A percentile compares a stretch with the other conserved stretches of the same genome.
Conservation (phyloP, 2,888 invertebrate genomes). For the Adelphocoris suturalis region DNA sequence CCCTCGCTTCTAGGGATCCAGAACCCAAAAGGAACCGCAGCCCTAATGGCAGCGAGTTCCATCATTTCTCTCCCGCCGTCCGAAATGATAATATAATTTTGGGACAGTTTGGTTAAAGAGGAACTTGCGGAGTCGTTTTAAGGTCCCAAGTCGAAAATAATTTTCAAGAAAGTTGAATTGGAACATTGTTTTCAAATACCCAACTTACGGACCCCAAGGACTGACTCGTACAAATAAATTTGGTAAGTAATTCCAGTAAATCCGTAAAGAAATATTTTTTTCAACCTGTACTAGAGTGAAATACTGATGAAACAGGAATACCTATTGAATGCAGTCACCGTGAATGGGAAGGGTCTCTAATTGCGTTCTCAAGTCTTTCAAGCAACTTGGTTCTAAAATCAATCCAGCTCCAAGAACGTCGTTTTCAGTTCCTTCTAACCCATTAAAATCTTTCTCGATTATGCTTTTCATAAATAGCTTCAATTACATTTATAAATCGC, state of each 20-base stretch:
- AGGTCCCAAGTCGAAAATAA: too few species aligned
- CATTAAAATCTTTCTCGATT: background rate
- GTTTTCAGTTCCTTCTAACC: background rate
- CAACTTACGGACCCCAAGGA: too few species aligned
- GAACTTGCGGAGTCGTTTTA: too few species aligned
- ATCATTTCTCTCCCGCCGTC: too few species aligned
- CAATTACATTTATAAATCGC: conserved; percentile 21
- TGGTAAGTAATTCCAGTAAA: background rate
- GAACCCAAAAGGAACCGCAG: too few species aligned
- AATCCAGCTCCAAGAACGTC: background rate
- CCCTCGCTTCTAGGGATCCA: too few species aligned
- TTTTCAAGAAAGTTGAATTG: too few species aligned
- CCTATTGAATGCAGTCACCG: conserved; percentile 2
- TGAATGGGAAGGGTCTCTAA: conserved; percentile 18
- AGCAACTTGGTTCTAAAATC: conserved; percentile 22
- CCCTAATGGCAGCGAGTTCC: too few species aligned
- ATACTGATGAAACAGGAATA: background rate
- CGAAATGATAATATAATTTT: too few species aligned
- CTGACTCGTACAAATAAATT: too few species aligned
- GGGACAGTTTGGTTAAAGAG: too few species aligned
- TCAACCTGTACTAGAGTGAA: background rate
- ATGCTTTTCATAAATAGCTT: background rate
- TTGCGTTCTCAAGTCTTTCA: conserved; percentile 24
- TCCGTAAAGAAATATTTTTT: background rate
- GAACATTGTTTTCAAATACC: too few species aligned